phyloP scores from a whole-genome alignment of 1,140 invertebrate genomes.

The Halesus radiatus region DNA sequence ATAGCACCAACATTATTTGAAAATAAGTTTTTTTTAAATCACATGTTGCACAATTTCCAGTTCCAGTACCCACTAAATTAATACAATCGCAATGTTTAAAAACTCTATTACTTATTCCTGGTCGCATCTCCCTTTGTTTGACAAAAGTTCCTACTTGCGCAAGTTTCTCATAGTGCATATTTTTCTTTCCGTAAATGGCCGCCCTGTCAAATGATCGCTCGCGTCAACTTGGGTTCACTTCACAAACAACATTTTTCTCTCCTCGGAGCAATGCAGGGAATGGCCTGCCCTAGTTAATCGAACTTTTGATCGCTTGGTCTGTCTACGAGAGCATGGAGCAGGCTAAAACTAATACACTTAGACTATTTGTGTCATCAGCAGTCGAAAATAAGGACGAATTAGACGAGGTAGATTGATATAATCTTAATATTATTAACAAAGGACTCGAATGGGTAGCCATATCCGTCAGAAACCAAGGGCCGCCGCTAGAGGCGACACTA shows the following conservation, averaged over 20 bases:
- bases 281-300: conserved; percentile 68
- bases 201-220: conserved; percentile 49
- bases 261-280: conserved; percentile 72
- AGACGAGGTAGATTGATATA: conserved; percentile 81
- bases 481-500: conserved; percentile 65
- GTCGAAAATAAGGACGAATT: conserved; percentile 87
- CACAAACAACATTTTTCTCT: conserved; percentile 69
- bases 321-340: conserved; percentile 71
- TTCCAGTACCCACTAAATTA: no score
- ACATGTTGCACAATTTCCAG: no score
- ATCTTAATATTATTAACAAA: conserved; percentile 69
- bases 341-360: conserved; percentile 71
- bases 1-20: no score
- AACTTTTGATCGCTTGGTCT: conserved; percentile 61
- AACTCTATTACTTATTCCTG: no score
- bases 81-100: no score
- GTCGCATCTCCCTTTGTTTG: no score
- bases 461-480: conserved; percentile 67
- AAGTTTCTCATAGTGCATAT: conserved; percentile 15
- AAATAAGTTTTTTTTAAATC: no score
- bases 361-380: conserved; percentile 69
- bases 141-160: conserved; percentile 16
- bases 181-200: conserved; percentile 43
- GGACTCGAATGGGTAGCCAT: conserved; percentile 73
- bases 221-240: conserved; percentile 58